These are phyloP conservation scores for Maconellicoccus hirsutus DNA, from an alignment of 1,140 invertebrate species.

Conservation along the genomic window DNA sequence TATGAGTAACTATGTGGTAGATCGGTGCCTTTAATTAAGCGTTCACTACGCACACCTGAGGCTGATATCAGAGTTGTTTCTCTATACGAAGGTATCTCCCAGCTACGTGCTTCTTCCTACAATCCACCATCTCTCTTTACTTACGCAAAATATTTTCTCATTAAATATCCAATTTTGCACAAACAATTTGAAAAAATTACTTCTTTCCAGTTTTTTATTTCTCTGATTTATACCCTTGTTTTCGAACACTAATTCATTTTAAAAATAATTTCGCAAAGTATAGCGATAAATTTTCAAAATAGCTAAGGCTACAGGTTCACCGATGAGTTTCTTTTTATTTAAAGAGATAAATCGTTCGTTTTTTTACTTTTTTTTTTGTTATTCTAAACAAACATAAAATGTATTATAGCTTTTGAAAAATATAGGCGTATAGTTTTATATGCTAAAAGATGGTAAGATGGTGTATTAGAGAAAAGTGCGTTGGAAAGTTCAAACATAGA, in stretches of 20 bases:
- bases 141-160: not conserved
- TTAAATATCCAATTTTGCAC: not conserved
- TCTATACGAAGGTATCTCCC: too few relatives aligned
- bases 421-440: not conserved
- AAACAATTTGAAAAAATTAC: not conserved
- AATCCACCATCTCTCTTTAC: not conserved
- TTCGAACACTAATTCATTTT: not conserved
- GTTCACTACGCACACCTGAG: not conserved
- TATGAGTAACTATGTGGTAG: not conserved
- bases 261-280: not conserved
- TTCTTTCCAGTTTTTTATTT: not conserved
- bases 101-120: too few relatives aligned
- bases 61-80: not conserved
- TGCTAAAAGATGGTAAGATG: too few relatives aligned
- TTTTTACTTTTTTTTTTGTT: not conserved
- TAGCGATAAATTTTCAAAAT: not conserved
- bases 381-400: not conserved
- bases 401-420: not conserved
- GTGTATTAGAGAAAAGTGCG: too few relatives aligned
- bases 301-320: not conserved
- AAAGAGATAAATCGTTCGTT: not conserved
- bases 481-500: too few relatives aligned
- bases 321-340: constrained; percentile 1
- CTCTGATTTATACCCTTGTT: not conserved
- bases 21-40: not conserved